Conservation (phyloP, 1,140 invertebrate species). For the Drosophila orena region DNA sequence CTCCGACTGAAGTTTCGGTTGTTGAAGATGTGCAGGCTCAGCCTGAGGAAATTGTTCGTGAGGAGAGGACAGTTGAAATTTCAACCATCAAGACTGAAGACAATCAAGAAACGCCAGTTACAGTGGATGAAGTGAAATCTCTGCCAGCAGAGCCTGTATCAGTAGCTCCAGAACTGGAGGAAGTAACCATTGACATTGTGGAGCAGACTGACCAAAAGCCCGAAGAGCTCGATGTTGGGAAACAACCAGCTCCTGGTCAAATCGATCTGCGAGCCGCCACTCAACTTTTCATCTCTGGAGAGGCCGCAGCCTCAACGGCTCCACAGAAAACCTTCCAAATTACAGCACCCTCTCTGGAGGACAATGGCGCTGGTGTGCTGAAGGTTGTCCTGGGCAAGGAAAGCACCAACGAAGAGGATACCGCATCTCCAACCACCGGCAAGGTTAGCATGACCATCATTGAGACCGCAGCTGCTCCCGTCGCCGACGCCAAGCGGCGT, state of each 20-base stretch:
- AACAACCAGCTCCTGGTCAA: constrained; percentile 20
- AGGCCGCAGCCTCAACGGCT: constrained; percentile 50
- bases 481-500: constrained; percentile 75
- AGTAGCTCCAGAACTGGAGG: background rate
- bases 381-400: constrained; percentile 56
- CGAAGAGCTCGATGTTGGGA: background rate
- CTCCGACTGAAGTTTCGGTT: background rate
- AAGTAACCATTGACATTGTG: background rate
- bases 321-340: constrained; percentile 68
- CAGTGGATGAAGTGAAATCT: background rate
- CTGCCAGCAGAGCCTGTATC: background rate
- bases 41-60: background rate
- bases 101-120: background rate
- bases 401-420: constrained; percentile 15
- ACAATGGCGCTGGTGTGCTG: constrained; percentile 65
- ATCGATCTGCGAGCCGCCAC: constrained; percentile 69
- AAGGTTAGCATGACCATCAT: constrained; percentile 79
- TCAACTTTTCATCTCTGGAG: constrained; percentile 76
- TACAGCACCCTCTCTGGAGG: constrained; percentile 71
- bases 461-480: constrained; percentile 59
- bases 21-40: background rate
- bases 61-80: background rate
- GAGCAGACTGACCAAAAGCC: constrained; percentile 17
- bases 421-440: constrained; percentile 13
- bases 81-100: constrained; percentile 1